phyloP scores from a whole-genome alignment of 1,140 invertebrate species.

The Brachionus calyciflorus region DNA sequence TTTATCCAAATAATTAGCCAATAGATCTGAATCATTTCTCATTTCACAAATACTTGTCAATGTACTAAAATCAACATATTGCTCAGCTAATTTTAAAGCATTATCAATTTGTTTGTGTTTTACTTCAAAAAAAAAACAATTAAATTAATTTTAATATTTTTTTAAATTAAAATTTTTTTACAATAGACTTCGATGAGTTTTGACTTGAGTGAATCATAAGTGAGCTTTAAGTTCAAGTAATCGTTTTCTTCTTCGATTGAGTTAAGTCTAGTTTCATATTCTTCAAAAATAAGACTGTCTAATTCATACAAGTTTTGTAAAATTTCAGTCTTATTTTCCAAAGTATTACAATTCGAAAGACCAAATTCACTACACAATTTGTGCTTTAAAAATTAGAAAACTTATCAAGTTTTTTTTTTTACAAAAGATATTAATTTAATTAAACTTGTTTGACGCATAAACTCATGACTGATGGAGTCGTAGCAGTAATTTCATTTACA shows the following conservation, averaged over 20 bases:
- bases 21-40: slow-evolving; percentile 1
- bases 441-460: slow-evolving; percentile 38
- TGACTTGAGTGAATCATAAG: slow-evolving; percentile 24
- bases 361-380: slow-evolving; percentile 44
- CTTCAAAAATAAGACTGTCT: slow-evolving; percentile 16
- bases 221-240: slow-evolving; percentile 15
- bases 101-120: slow-evolving; percentile 44
- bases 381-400: background rate
- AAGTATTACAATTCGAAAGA: slow-evolving; percentile 7
- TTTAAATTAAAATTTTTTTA: slow-evolving; percentile 1
- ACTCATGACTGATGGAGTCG: background rate
- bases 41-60: slow-evolving; percentile 37
- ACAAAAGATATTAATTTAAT: background rate
- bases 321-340: slow-evolving; percentile 38
- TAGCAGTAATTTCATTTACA: background rate
- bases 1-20: slow-evolving; percentile 17
- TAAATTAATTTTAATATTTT: slow-evolving; percentile 28
- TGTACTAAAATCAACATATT: slow-evolving; percentile 30
- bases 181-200: slow-evolving; percentile 30
- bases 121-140: slow-evolving; percentile 4
- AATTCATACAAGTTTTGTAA: slow-evolving; percentile 24
- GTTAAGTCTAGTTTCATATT: slow-evolving; percentile 25
- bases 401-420: background rate
- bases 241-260: slow-evolving; percentile 16
- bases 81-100: slow-evolving; percentile 7